These are phyloP conservation scores for Ictalurus furcatus DNA, from an alignment of 2,113 vertebrate genomes.

Conservation along the genomic window DNA sequence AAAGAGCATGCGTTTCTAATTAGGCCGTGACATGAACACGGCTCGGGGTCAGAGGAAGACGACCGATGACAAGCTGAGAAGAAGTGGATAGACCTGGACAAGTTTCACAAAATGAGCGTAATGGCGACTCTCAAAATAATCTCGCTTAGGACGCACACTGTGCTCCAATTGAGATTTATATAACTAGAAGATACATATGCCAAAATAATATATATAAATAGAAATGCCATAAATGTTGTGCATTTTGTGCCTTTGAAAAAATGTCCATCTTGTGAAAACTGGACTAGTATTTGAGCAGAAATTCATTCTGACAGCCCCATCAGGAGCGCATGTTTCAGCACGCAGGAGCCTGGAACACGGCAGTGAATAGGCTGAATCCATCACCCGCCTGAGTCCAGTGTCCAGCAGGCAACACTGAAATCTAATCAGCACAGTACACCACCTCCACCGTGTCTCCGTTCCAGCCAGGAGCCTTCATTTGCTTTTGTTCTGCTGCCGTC, in stretches of 20 bases:
- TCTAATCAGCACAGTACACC: conserved; percentile 26
- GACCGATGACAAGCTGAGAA: neutral
- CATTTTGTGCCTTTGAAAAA: neutral
- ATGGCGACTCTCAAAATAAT: neutral
- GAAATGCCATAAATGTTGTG: neutral
- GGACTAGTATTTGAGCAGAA: neutral
- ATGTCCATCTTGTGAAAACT: neutral
- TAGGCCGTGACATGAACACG: neutral
- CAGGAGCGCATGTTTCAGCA: neutral
- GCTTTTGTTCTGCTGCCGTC: conserved; percentile 16
- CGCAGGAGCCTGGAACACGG: neutral
- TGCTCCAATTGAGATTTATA: neutral
- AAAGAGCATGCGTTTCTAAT: neutral
- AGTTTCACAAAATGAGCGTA: neutral
- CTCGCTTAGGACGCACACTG: neutral
- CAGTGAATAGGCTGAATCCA: conserved; percentile 8
- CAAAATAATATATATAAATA: neutral
- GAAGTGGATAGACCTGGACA: neutral
- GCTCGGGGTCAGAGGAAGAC: neutral
- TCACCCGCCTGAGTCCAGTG: neutral
- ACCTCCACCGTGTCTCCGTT: conserved; percentile 1
- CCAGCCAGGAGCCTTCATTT: conserved; percentile 13
- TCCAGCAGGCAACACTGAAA: neutral
- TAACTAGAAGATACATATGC: neutral
- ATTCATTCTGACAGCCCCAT: neutral